Conservation (phyloP, 2,797 vertebrate genomes). For the Monodelphis domestica region DNA sequence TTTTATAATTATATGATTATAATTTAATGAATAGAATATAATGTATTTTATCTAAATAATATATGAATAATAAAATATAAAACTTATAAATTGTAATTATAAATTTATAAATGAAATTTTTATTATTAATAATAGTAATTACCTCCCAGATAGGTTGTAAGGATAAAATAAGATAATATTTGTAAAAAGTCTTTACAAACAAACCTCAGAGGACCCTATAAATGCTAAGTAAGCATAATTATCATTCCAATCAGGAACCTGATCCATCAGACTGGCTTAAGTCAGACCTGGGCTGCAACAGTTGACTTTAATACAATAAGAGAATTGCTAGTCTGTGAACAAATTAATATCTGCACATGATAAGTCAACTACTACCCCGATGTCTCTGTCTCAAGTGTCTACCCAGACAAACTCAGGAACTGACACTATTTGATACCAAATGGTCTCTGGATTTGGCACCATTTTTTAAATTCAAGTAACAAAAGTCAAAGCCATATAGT, state of each 20-base stretch:
- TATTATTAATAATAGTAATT: neutral
- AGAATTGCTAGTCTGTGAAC: neutral
- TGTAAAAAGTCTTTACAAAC: neutral
- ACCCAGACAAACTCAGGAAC: conserved; percentile 15
- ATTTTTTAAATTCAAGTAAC: conserved; percentile 9
- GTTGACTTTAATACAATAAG: neutral
- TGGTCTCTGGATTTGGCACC: neutral
- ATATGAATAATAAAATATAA: too few species aligned
- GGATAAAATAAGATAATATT: neutral
- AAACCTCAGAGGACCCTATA: neutral
- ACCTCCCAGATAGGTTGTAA: neutral
- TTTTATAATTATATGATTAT: too few species aligned
- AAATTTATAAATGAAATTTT: too few species aligned
- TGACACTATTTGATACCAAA: neutral
- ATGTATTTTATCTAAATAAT: too few species aligned
- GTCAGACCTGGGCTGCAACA: neutral
- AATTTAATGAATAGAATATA: too few species aligned
- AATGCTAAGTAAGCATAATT: neutral
- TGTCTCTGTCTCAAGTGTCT: neutral
- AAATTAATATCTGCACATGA: neutral
- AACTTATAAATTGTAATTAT: too few species aligned
- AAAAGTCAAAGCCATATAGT: neutral
- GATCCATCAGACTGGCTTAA: too few species aligned
- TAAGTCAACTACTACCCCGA: neutral
- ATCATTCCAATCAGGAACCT: neutral